These are phyloP conservation scores for Dioctria linearis DNA, from an alignment of 2,888 invertebrate species.

Conservation along the genomic window DNA sequence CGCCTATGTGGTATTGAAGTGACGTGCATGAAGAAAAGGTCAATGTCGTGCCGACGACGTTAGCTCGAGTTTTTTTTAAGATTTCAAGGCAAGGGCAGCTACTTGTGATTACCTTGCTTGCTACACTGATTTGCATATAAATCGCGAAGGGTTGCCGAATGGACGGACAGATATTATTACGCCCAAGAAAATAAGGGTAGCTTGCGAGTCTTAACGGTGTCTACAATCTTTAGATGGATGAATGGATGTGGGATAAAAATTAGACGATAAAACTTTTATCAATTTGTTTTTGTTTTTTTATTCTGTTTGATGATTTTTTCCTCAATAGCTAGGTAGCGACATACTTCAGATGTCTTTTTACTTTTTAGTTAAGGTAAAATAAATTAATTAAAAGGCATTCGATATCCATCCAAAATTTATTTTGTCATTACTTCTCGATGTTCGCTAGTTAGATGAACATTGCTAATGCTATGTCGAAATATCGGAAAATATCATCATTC, in stretches of 20 bases:
- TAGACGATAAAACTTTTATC: neutral
- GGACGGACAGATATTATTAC: conserved; percentile 40
- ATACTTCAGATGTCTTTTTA: no score
- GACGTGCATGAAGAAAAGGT: conserved; percentile 64
- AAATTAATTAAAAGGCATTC: no score
- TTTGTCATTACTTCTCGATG: no score
- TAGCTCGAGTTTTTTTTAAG: conserved; percentile 45
- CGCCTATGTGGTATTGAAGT: conserved; percentile 38
- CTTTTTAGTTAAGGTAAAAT: no score
- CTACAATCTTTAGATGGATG: neutral
- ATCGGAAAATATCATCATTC: no score
- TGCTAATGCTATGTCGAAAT: no score
- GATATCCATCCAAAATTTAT: no score
- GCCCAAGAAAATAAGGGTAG: conserved; percentile 18
- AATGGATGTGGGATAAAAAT: neutral
- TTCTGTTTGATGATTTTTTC: neutral
- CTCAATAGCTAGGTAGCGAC: neutral
- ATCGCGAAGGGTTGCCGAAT: conserved; percentile 14
- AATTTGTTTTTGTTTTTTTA: neutral
- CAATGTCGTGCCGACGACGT: conserved; percentile 64
- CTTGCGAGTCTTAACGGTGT: conserved; percentile 5
- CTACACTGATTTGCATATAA: conserved; percentile 23
- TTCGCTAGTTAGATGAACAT: no score
- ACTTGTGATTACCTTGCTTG: conserved; percentile 24
- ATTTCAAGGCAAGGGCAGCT: conserved; percentile 41